Conservation (phyloP, 2,888 invertebrate species). For the Drosophila neutralis region DNA sequence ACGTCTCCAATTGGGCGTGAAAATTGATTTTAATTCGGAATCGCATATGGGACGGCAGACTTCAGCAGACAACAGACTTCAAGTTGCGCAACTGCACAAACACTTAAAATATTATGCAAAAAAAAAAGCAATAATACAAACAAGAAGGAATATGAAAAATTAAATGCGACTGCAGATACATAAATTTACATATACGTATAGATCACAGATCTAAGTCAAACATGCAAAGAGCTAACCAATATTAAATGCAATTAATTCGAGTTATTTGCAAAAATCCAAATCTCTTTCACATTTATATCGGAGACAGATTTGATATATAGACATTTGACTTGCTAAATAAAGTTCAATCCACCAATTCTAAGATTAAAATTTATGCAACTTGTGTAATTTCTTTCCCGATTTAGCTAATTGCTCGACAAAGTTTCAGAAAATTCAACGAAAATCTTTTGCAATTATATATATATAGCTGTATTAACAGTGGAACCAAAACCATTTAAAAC, state of each 20-base stretch:
- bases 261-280: not conserved
- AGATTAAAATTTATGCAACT: not conserved
- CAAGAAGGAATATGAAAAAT: not conserved
- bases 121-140: not conserved
- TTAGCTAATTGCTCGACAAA: not conserved
- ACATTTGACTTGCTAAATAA: no score
- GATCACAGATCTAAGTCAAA: not conserved
- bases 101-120: not conserved
- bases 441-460: slow-evolving; percentile 1
- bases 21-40: slow-evolving; percentile 37
- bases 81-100: slow-evolving; percentile 10
- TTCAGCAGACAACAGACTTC: not conserved
- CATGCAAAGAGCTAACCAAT: not conserved
- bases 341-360: not conserved
- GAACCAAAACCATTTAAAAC: not conserved
- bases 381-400: not conserved
- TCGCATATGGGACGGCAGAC: slow-evolving; percentile 12
- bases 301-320: not conserved
- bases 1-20: slow-evolving; percentile 62
- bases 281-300: not conserved
- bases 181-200: not conserved
- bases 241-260: not conserved
- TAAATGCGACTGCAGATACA: not conserved
- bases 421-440: not conserved
- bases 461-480: not conserved